These are phyloP conservation scores for Galago senegalensis DNA, from an alignment of 2,797 vertebrate species.

Conservation along the genomic window DNA sequence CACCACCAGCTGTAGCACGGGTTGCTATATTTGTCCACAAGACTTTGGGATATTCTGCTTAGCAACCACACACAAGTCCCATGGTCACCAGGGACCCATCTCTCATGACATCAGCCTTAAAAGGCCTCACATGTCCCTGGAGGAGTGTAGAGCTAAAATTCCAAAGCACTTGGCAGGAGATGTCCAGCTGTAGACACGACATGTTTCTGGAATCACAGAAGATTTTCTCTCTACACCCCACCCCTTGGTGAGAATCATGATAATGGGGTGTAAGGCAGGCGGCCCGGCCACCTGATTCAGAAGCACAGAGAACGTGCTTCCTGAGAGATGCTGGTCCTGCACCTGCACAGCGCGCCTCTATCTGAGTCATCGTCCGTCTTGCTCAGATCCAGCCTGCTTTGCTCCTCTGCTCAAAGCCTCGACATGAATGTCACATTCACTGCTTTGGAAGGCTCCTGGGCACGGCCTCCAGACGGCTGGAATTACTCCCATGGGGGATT, in stretches of 20 bases:
- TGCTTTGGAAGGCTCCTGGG: slow-evolving; percentile 17
- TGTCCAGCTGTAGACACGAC: neutral
- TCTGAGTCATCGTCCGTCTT: neutral
- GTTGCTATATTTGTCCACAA: neutral
- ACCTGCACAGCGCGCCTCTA: neutral
- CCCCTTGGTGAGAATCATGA: neutral
- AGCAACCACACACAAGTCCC: neutral
- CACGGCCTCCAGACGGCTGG: slow-evolving; percentile 50
- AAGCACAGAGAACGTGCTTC: neutral
- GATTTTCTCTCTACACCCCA: neutral
- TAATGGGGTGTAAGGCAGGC: neutral
- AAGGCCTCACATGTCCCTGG: slow-evolving; percentile 58
- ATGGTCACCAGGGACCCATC: slow-evolving; percentile 66
- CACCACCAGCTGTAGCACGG: neutral
- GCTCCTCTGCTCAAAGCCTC: neutral
- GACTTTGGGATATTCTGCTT: neutral
- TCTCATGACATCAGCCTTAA: slow-evolving; percentile 59
- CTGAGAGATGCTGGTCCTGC: accelerated
- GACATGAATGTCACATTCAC: neutral
- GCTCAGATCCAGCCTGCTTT: neutral
- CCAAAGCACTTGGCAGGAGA: slow-evolving; percentile 61
- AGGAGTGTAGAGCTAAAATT: slow-evolving; percentile 68
- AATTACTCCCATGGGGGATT: neutral
- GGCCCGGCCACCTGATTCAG: accelerated
- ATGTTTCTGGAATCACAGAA: neutral